Evolutionary conservation across 2,113 vertebrate genomes (phyloP), one percentile per base, ranked within the genome.

Genomic region (Solea solea): DNA sequence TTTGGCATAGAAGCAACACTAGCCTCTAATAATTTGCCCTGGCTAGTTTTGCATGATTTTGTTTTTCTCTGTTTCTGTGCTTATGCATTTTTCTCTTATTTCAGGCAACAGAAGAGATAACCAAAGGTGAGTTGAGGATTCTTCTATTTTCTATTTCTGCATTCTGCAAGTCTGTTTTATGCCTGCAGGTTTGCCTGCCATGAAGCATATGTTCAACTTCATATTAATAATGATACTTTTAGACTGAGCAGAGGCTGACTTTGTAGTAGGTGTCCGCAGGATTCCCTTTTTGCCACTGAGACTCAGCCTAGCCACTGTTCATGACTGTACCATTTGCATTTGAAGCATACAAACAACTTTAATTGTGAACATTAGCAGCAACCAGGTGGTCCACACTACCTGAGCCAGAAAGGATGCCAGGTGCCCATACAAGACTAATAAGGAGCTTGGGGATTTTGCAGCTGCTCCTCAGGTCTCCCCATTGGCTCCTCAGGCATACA

Each of bases 71-170:
- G 2, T 21, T 39, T 45, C 8, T 50, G 69, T 75, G 5, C 9
- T 88, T 27, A 78, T 60, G 1, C 69, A 3, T 48, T 67, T 27
- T 44, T 50, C 9, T 21, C 42, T 81, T 78, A 57, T 81, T 94
- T 64, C 91, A 98, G 97, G 95, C 95, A 94, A 96, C 96, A 95
- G 97, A 98, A 96, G 96, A 95, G 95, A 97, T 96, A 96, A 97
- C 96, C 96, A 97, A 98, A 98, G 97, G 97, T 98, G 92, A 97
- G 94, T 91, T 66, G 13, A 62, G 7, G 16, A 53, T 68, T 13
- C 56, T 60, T 84, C 11, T 14, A 48, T 48, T 48, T 48, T 5
- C 12, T 48, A 1, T 48, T 48, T 48, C 14, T 48, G 45, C 4
- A 14, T 13, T 13, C 9, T 34, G 34, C 5, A 3, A 34, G 3